Base-by-base conservation (phyloP, 2,113 vertebrate genomes). In the Syrrhaptes paradoxus region DNA sequence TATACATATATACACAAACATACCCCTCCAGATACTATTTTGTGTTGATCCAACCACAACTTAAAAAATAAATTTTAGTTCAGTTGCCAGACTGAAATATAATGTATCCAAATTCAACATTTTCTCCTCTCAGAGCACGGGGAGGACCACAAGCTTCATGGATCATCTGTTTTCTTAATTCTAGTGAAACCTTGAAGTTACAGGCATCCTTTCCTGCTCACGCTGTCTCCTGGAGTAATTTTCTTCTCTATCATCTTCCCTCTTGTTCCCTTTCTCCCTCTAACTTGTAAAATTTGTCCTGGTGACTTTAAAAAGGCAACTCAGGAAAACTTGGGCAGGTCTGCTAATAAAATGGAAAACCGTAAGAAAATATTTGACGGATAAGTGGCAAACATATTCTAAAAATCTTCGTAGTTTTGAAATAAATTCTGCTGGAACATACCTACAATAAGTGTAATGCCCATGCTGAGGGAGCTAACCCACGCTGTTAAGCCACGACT, bases 401-500 rank as follows among this genome's bases (percentile, higher is more conserved):
- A 24, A 48, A 85, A 79, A 73, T 22, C 8, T 31, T 5, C 7
- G 9, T 16, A 13, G 18, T 57, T 80, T 55, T 31, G 31, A 17
- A 46, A 70, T n/a, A 52, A 6, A 28, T 29, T 31, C 4, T 41
- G 6, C 11, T 38, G 2, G 15, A 52, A 97, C 98, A 4, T 98
- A 98, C 98, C 98, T 87, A 98, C 98, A 16, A 98, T 98, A 51
- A 98, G 90, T 1, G 98, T 98, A 93, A 98, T 97, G 43, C 98
- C 98, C 98, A 98, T 98, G 89, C 97, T 98, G 51, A 98, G 98
- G 61, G 98, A 98, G 92, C 98, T 98, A 89, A 98, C 97, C 98
- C 98, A 98, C 0, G 98, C 98, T 1, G 98, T 98, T 68, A 98
- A 96, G 75, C 98, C 98, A 4, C 98, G 98, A 92, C 98, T 98